Evolutionary conservation across 2,113 vertebrate genomes (phyloP), one percentile per base, ranked within the genome.

Genomic region (Sander vitreus): DNA sequence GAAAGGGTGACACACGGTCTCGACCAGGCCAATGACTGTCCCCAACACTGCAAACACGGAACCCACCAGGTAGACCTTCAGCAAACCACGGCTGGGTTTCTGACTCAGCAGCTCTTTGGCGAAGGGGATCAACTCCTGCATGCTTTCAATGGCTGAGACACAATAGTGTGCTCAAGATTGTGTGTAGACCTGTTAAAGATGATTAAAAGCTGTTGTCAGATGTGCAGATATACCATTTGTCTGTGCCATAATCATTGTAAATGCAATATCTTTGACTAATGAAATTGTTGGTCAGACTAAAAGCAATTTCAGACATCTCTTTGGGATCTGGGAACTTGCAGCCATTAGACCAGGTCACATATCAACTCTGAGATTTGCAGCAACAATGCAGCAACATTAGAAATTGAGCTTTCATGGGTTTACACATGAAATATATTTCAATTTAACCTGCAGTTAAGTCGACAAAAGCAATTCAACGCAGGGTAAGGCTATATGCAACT

Each of bases 41-140:
- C 97, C 95, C 0, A 97, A 85, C 48, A 97, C 91, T 0, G 97
- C 95, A 86, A 98, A 88, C 89, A 95, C 81, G 0, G 96, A 94
- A 86, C 97, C 97, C 87, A 97, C 78, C 93, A 97, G 27, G 81
- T 97, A 98, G 77, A 98, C 87, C 90, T 95, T 97, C 76, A 97
- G 83, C 93, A 97, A 90, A 21, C 95, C 95, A n/a, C 95, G 85
- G 60, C 55, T 94, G 77, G 95, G 95, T 84, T 92, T 97, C 93
- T 96, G 96, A 62, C 93, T 92, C 55, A 96, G 84, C 91, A 97
- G 89, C 84, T 97, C 97, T 54, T 83, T 96, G 83, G 94, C 95
- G 6, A 98, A 97, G 1, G 95, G 96, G 73, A 97, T 94, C 78
- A 98, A 78, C 87, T 97, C 96, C 0, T 96, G 95, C 72, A 97